Evolutionary conservation across 2,797 vertebrate genomes (phyloP).

Genomic region (Tragopan temminckii): DNA sequence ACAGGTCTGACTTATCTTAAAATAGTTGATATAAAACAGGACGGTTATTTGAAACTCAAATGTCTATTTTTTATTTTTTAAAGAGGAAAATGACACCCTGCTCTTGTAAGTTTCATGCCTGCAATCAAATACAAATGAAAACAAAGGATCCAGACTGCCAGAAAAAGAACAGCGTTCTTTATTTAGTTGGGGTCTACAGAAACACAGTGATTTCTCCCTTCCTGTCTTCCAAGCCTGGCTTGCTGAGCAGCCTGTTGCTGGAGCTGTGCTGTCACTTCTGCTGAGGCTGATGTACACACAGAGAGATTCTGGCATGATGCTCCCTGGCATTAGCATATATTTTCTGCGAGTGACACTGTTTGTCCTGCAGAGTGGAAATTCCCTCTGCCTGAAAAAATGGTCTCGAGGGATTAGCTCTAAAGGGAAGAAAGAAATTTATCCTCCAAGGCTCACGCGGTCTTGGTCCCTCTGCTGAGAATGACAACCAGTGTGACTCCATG

Average conservation of each 20-base stretch:
- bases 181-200: neutral
- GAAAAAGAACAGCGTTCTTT: neutral
- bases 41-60: neutral
- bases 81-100: neutral
- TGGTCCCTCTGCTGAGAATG: conserved; percentile 48
- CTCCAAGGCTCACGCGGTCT: neutral
- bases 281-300: neutral
- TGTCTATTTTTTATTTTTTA: neutral
- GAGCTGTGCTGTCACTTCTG: conserved; percentile 60
- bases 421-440: conserved; percentile 59
- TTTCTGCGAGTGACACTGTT: conserved; percentile 65
- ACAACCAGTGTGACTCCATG: conserved; percentile 30
- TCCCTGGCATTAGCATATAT: conserved; percentile 67
- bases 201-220: neutral
- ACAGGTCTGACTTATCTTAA: neutral
- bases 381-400: conserved; percentile 51
- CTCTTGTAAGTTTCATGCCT: neutral
- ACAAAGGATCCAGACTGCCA: neutral
- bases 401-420: conserved; percentile 43
- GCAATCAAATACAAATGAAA: neutral
- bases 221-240: neutral
- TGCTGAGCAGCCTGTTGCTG: conserved; percentile 43
- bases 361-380: conserved; percentile 67
- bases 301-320: conserved; percentile 47
- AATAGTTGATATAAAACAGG: neutral